These are phyloP conservation scores for Rhineura floridana DNA, from an alignment of 2,113 vertebrate genomes.

Conservation along the genomic window DNA sequence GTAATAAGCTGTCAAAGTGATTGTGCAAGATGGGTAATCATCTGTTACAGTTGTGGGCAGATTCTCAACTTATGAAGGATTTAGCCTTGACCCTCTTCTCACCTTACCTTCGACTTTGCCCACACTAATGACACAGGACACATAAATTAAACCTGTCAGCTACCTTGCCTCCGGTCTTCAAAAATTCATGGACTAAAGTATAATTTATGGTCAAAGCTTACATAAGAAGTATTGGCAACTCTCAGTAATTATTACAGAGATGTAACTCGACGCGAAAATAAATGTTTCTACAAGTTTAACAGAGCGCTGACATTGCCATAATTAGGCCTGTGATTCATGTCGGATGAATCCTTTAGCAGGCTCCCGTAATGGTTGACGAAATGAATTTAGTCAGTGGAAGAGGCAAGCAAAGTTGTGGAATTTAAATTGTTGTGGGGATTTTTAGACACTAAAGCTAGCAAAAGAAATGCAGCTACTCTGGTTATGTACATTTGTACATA, in stretches of 20 bases:
- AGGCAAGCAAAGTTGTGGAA: slow-evolving; percentile 2
- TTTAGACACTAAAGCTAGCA: background rate
- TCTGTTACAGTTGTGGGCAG: slow-evolving; percentile 22
- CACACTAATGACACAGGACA: slow-evolving; percentile 46
- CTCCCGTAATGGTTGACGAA: slow-evolving; percentile 32
- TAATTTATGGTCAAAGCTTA: slow-evolving; percentile 57
- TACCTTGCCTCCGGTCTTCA: slow-evolving; percentile 46
- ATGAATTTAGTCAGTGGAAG: slow-evolving; percentile 34
- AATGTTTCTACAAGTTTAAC: slow-evolving; percentile 59
- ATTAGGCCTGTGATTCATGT: slow-evolving; percentile 61
- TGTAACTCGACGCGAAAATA: slow-evolving; percentile 52
- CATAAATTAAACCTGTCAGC: slow-evolving; percentile 54
- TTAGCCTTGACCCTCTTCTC: slow-evolving; percentile 56
- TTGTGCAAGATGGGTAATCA: slow-evolving; percentile 46
- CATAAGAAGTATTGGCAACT: slow-evolving; percentile 52
- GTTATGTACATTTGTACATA: background rate
- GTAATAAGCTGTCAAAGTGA: slow-evolving; percentile 54
- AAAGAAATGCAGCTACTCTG: background rate
- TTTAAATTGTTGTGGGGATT: slow-evolving; percentile 28
- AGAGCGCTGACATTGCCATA: slow-evolving; percentile 50
- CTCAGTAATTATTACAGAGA: slow-evolving; percentile 56
- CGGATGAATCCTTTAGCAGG: slow-evolving; percentile 35
- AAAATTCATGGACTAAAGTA: slow-evolving; percentile 40
- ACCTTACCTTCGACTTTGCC: slow-evolving; percentile 51
- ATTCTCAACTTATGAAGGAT: slow-evolving; percentile 41